Conservation (phyloP, 2,797 vertebrate species). For the Synanceia verrucosa region DNA sequence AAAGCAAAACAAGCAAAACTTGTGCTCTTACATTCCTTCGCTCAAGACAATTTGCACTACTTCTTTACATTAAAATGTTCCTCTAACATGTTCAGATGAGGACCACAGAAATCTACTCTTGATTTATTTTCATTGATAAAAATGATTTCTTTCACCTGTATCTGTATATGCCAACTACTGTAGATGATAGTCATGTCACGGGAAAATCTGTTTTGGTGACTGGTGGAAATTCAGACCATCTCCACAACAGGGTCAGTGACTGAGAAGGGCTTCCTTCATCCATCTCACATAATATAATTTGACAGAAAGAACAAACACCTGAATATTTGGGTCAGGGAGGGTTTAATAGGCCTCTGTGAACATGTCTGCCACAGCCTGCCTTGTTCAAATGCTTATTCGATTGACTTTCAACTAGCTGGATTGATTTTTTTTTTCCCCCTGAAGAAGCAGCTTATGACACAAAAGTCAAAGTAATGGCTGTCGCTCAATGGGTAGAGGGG, state of each 20-base stretch:
- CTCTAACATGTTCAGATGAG: background rate
- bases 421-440: background rate
- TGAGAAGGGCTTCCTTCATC: background rate
- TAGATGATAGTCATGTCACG: background rate
- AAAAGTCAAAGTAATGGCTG: no score
- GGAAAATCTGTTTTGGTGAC: background rate
- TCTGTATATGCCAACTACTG: background rate
- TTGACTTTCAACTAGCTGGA: background rate
- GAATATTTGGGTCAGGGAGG: background rate
- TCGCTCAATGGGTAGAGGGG: no score
- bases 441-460: background rate
- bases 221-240: background rate
- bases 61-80: background rate
- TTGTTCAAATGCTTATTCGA: background rate
- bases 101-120: background rate
- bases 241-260: background rate
- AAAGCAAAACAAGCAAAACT: no score
- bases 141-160: background rate
- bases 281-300: background rate
- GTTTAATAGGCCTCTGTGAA: background rate
- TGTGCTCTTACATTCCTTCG: background rate
- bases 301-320: background rate
- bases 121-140: background rate
- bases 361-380: background rate
- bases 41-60: background rate